Percentiles rank a stretch among this genome's conserved stretches.
phyloP scores from a whole-genome alignment of 2,797 vertebrate genomes.

The Echeneis naucrates region DNA sequence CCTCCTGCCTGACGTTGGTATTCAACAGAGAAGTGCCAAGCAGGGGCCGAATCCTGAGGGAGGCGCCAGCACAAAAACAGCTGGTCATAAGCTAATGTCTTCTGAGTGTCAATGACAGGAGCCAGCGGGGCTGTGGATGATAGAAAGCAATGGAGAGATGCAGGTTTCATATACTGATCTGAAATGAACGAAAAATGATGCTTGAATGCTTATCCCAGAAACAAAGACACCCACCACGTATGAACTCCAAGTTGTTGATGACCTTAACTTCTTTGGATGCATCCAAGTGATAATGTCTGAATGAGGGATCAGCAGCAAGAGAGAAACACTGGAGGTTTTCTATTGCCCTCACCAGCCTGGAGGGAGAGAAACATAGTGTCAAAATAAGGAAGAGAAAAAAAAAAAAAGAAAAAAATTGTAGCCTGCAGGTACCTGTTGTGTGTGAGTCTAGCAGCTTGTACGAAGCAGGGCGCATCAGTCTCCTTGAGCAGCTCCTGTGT shows the following conservation, averaged over 20 bases:
- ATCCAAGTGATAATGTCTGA: slow-evolving; percentile 92
- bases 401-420: not conserved
- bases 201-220: not conserved
- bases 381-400: not conserved
- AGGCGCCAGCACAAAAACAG: slow-evolving; percentile 97
- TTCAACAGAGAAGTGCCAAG: slow-evolving; percentile 96
- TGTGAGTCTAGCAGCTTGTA: slow-evolving; percentile 93
- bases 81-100: slow-evolving; percentile 97
- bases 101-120: slow-evolving; percentile 97
- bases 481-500: slow-evolving; percentile 97
- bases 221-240: slow-evolving; percentile 83
- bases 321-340: slow-evolving; percentile 93
- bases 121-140: slow-evolving; percentile 89
- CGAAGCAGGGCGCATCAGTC: slow-evolving; percentile 93
- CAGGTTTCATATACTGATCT: not conserved
- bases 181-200: too few species aligned
- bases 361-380: not conserved
- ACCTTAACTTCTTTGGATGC: slow-evolving; percentile 91
- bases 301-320: slow-evolving; percentile 89
- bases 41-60: slow-evolving; percentile 92
- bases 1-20: slow-evolving; percentile 90
- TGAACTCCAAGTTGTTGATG: slow-evolving; percentile 89
- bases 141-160: not conserved
- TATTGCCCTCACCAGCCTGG: slow-evolving; percentile 90
- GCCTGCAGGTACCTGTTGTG: slow-evolving; percentile 87